A percentile compares a stretch with the other conserved stretches of the same genome.
Evolutionary conservation across 1,140 invertebrate species (phyloP).

Genomic region (Drosophila micromelanica): DNA sequence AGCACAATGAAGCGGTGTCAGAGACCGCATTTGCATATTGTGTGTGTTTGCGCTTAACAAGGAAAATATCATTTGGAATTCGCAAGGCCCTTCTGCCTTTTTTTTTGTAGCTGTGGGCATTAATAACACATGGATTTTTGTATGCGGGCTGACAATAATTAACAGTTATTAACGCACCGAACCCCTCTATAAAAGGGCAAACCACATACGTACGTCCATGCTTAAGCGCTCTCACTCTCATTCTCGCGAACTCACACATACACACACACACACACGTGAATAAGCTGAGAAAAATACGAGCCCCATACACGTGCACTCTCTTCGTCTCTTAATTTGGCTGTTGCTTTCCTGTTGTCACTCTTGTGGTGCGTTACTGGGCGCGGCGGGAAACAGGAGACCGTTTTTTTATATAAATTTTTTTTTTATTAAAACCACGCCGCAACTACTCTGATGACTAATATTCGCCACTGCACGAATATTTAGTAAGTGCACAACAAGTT

Average conservation of each 20-base stretch:
- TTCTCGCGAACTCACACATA: slow-evolving; percentile 18
- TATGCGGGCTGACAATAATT: slow-evolving; percentile 25
- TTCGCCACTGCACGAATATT: slow-evolving; percentile 23
- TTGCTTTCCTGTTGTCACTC: slow-evolving; percentile 68
- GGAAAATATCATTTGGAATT: slow-evolving; percentile 21
- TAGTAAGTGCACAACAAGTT: slow-evolving; percentile 38
- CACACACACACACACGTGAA: slow-evolving; percentile 2
- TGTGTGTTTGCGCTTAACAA: slow-evolving; percentile 11
- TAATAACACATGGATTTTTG: not conserved
- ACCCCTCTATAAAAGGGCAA: slow-evolving; percentile 43
- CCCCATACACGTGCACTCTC: slow-evolving; percentile 37
- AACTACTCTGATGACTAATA: slow-evolving; percentile 68
- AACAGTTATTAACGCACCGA: slow-evolving; percentile 16
- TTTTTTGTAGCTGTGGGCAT: slow-evolving; percentile 3
- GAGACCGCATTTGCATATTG: slow-evolving; percentile 32
- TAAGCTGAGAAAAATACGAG: slow-evolving; percentile 8
- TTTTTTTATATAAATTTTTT: slow-evolving; percentile 38
- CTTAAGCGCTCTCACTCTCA: slow-evolving; percentile 30
- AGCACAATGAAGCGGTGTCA: slow-evolving; percentile 15
- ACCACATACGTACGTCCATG: slow-evolving; percentile 42
- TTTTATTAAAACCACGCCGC: slow-evolving; percentile 64
- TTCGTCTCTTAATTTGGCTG: slow-evolving; percentile 58
- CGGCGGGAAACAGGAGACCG: slow-evolving; percentile 70
- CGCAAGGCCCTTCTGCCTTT: slow-evolving; percentile 15
- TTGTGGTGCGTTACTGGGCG: slow-evolving; percentile 58